A percentile compares a stretch with the other conserved stretches of the same genome.
Evolutionary conservation across 2,797 vertebrate species (phyloP).

Genomic region (Bradypodion pumilum): DNA sequence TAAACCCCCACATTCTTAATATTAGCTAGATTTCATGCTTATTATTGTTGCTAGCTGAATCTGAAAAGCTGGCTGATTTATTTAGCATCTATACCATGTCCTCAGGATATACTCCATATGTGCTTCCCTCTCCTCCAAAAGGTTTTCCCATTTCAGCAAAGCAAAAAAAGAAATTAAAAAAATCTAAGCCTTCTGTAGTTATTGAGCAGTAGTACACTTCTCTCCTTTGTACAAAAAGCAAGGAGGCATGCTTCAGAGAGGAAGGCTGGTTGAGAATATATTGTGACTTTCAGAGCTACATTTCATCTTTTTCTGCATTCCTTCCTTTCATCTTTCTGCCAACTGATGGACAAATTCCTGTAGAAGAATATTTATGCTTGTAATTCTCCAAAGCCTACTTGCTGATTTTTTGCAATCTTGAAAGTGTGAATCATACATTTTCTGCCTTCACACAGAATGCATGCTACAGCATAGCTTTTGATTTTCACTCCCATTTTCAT

Average conservation of each 20-base stretch:
- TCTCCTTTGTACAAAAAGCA: conserved; percentile 13
- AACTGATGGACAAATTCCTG: conserved; percentile 19
- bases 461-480: conserved; percentile 33
- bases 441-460: conserved; percentile 48
- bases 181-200: background rate
- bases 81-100: background rate
- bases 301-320: conserved; percentile 17
- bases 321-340: conserved; percentile 23
- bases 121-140: background rate
- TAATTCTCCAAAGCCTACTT: conserved; percentile 31
- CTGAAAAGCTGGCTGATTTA: background rate
- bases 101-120: background rate
- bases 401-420: conserved; percentile 33
- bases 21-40: background rate
- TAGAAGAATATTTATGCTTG: conserved; percentile 27
- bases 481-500: conserved; percentile 49
- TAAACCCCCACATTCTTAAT: background rate
- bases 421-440: conserved; percentile 10
- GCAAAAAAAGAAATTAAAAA: too few species aligned
- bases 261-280: conserved; percentile 14
- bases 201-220: background rate
- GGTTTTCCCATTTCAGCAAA: conserved; percentile 21
- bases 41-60: background rate
- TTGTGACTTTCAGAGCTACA: conserved; percentile 31
- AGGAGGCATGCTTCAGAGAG: conserved; percentile 4